Conservation (phyloP, 2,113 vertebrate genomes). For the Butastur rufipennis region DNA sequence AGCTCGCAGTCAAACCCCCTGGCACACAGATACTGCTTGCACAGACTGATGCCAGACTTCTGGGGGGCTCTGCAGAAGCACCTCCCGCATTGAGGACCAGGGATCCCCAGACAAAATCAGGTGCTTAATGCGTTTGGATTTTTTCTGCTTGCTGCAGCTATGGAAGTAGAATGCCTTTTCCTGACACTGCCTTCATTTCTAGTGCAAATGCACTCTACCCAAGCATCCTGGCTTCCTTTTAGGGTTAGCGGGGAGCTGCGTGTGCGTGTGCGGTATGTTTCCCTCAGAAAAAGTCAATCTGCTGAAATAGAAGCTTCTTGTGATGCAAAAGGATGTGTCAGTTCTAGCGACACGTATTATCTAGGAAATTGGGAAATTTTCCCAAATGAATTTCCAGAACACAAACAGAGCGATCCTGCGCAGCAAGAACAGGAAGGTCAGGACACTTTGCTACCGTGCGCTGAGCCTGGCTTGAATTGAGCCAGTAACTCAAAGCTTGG, state of each 20-base stretch:
- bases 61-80: background rate
- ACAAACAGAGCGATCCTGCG: background rate
- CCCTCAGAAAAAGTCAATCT: background rate
- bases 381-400: background rate
- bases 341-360: background rate
- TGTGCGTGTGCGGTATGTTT: background rate
- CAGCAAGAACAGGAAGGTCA: background rate
- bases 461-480: background rate
- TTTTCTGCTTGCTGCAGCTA: background rate
- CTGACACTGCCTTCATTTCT: background rate
- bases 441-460: accelerated
- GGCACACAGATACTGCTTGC: background rate
- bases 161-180: background rate
- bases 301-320: background rate
- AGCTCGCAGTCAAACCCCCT: background rate
- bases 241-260: accelerated
- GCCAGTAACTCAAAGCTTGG: background rate
- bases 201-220: background rate
- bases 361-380: background rate
- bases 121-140: background rate
- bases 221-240: background rate
- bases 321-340: background rate
- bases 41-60: background rate
- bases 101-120: background rate
- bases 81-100: background rate